These are phyloP conservation scores for Agrochola lota DNA, from an alignment of 2,888 invertebrate species.

Conservation along the genomic window DNA sequence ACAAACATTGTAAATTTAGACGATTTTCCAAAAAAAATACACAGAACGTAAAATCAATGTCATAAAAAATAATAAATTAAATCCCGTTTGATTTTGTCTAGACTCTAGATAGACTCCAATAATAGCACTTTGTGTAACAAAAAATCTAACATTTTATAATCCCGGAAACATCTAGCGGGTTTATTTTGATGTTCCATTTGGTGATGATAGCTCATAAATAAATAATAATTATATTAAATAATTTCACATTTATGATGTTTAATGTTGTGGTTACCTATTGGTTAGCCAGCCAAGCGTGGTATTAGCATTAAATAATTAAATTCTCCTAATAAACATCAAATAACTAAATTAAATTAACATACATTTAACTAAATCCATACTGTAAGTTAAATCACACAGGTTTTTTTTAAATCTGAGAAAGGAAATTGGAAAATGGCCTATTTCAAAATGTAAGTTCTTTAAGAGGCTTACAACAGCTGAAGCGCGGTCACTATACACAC, in stretches of 20 bases:
- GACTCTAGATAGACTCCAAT: too few relatives aligned
- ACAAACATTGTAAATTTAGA: too few relatives aligned
- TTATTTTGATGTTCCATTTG: not conserved
- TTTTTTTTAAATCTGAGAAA: not conserved
- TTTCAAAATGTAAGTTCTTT: not conserved
- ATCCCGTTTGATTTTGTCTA: too few relatives aligned
- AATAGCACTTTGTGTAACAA: not conserved
- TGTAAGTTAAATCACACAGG: not conserved
- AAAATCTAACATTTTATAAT: not conserved
- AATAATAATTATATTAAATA: not conserved
- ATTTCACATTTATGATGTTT: not conserved
- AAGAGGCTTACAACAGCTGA: too few relatives aligned
- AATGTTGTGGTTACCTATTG: not conserved
- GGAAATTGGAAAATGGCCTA: too few relatives aligned
- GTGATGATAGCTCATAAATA: not conserved
- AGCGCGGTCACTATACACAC: too few relatives aligned
- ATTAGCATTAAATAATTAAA: not conserved
- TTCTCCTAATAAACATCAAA: not conserved
- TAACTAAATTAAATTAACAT: not conserved
- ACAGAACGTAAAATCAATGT: too few relatives aligned
- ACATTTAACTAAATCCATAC: not conserved
- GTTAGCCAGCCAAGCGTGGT: constrained; percentile 4
- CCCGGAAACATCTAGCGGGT: not conserved
- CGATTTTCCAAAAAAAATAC: too few relatives aligned
- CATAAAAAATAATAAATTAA: too few relatives aligned